These are phyloP conservation scores for Ceramica pisi DNA, from an alignment of 2,888 invertebrate species.

Conservation along the genomic window DNA sequence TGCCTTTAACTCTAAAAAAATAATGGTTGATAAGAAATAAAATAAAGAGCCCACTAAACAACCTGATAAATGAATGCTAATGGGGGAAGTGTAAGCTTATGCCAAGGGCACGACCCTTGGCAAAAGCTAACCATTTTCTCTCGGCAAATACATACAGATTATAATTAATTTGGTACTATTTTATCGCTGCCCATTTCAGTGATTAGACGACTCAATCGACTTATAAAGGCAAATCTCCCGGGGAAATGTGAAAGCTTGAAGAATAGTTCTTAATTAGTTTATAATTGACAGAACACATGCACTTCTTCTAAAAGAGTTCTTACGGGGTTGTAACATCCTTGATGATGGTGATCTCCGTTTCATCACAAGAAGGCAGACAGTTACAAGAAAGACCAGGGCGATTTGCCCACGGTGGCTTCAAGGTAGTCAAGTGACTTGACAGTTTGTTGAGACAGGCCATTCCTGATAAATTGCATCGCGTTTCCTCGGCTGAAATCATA, in stretches of 20 bases:
- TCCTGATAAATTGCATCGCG: conserved; percentile 92
- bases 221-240: too few species aligned
- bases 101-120: too few species aligned
- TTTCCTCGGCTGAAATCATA: conserved; percentile 80
- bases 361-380: conserved; percentile 93
- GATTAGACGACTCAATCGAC: too few species aligned
- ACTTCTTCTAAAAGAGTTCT: conserved; percentile 20
- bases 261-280: too few species aligned
- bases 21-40: conserved; percentile 20
- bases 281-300: neutral
- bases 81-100: neutral
- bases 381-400: conserved; percentile 92
- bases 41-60: conserved; percentile 27
- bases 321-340: conserved; percentile 87
- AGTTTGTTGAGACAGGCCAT: conserved; percentile 92
- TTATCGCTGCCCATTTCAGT: neutral
- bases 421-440: conserved; percentile 91
- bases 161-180: neutral
- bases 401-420: conserved; percentile 92
- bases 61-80: neutral
- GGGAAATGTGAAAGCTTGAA: too few species aligned
- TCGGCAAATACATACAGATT: neutral
- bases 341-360: conserved; percentile 92
- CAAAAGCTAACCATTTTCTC: too few species aligned
- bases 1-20: conserved; percentile 67